Conservation (phyloP, 1,140 invertebrate species). For the Coelopa frigida region DNA sequence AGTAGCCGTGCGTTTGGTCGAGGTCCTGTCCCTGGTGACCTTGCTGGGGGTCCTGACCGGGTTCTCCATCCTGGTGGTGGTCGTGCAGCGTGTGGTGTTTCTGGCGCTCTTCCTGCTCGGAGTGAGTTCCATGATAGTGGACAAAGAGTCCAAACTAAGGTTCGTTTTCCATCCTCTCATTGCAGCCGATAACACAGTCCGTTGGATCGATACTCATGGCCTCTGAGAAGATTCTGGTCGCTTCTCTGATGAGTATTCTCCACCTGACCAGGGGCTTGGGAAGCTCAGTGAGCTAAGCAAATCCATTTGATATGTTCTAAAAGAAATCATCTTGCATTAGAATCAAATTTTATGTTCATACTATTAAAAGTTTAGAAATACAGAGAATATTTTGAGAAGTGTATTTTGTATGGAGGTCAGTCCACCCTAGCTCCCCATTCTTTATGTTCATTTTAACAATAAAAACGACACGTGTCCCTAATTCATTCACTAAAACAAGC, state of each 20-base stretch:
- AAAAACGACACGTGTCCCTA: too few species aligned
- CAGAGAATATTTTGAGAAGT: too few species aligned
- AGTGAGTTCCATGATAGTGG: conserved; percentile 3
- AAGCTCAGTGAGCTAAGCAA: conserved; percentile 3
- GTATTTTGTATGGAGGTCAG: too few species aligned
- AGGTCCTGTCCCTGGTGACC: conserved; percentile 16
- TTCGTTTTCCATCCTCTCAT: conserved; percentile 2
- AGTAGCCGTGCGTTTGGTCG: conserved; percentile 16
- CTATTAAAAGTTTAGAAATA: too few species aligned
- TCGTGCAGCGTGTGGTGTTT: conserved; percentile 10
- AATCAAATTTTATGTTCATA: too few species aligned
- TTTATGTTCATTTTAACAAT: too few species aligned
- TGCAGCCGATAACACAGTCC: conserved; percentile 10
- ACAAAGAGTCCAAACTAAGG: background rate
- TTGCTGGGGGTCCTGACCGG: conserved; percentile 15
- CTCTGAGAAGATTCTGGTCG: conserved; percentile 15
- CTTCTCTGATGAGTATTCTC: conserved; percentile 9
- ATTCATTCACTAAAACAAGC: too few species aligned
- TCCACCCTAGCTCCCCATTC: too few species aligned
- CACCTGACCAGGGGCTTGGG: conserved; percentile 8
- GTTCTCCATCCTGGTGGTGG: conserved; percentile 15
- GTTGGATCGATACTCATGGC: conserved; percentile 6
- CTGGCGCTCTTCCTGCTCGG: conserved; percentile 11
- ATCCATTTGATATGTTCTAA: too few species aligned
- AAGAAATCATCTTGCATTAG: too few species aligned